phyloP scores from a whole-genome alignment of 2,888 invertebrate species.

The Dusona sp. region DNA sequence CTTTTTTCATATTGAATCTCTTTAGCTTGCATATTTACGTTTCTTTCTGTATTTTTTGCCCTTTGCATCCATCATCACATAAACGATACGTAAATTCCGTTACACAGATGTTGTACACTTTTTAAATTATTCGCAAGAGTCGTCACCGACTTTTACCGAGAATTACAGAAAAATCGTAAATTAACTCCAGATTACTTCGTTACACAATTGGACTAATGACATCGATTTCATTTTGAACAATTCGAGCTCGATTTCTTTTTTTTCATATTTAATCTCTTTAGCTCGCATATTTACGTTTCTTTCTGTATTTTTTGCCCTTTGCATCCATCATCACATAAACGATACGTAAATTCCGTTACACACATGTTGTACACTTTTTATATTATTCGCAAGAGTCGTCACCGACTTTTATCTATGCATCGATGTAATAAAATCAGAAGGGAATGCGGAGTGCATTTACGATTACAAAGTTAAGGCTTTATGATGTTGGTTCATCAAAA shows the following conservation, averaged over 20 bases:
- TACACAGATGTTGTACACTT: conserved; percentile 25
- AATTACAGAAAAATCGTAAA: not conserved
- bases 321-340: conserved; percentile 42
- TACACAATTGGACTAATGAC: too few species aligned
- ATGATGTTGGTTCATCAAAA: not conserved
- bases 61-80: conserved; percentile 41
- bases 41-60: too few species aligned
- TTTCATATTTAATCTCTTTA: not conserved
- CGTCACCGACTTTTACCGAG: conserved; percentile 46
- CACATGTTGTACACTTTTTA: conserved; percentile 22
- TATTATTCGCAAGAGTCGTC: conserved; percentile 56
- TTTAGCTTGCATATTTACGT: too few species aligned
- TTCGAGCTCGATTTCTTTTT: not conserved
- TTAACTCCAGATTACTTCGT: not conserved
- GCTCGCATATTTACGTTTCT: not conserved
- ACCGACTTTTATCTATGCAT: conserved; percentile 41
- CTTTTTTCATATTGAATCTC: too few species aligned
- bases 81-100: conserved; percentile 8
- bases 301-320: not conserved
- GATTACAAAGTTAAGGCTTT: not conserved
- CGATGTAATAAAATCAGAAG: not conserved
- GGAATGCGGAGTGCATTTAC: not conserved
- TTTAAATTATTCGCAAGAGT: conserved; percentile 49
- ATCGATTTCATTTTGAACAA: not conserved
- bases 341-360: conserved; percentile 15